Percentiles rank a stretch among this genome's conserved stretches.
Conservation (phyloP, 2,113 vertebrate species). For the Macrotus californicus region DNA sequence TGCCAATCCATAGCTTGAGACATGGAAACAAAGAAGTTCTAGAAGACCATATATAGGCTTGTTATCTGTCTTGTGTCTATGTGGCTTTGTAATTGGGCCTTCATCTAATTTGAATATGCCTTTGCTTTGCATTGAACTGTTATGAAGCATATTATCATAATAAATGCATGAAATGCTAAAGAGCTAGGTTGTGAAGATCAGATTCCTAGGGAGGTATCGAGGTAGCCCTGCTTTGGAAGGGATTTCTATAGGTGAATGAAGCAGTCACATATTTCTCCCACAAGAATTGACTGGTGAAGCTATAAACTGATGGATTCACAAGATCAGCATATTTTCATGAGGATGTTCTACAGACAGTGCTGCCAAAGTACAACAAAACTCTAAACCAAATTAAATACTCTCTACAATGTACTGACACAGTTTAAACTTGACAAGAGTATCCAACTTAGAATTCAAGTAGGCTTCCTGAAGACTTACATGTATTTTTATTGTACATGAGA, state of each 20-base stretch:
- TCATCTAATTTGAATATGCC: not conserved
- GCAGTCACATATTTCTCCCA: not conserved
- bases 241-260: not conserved
- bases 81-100: not conserved
- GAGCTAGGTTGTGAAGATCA: not conserved
- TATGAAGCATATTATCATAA: not conserved
- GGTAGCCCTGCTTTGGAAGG: not conserved
- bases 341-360: not conserved
- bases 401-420: not conserved
- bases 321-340: not conserved
- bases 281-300: not conserved
- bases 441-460: not conserved
- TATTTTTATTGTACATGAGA: not conserved
- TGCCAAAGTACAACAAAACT: not conserved
- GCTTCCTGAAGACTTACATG: not conserved
- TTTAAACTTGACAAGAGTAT: not conserved
- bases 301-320: not conserved
- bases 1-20: not conserved
- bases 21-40: not conserved
- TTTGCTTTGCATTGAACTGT: not conserved
- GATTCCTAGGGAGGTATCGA: not conserved
- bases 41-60: not conserved
- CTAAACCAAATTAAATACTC: not conserved
- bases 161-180: not conserved
- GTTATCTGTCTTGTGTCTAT: not conserved